A percentile compares a stretch with the other conserved stretches of the same genome.
Conservation (phyloP, 1,140 invertebrate species). For the Pissodes strobi region DNA sequence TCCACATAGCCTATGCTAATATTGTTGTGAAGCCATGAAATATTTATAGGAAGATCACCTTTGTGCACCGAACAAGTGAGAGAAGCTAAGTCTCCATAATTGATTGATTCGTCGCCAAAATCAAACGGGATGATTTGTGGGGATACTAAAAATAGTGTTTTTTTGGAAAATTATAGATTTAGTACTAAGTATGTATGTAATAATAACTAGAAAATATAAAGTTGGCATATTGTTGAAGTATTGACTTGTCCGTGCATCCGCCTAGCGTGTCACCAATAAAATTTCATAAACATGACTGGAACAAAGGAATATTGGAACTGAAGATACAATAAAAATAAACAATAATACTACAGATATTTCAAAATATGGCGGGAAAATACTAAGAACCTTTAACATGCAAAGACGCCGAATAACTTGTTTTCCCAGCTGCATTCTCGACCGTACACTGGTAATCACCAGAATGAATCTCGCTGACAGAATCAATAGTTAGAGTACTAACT, state of each 20-base stretch:
- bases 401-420: constrained; percentile 55
- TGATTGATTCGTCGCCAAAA: constrained; percentile 75
- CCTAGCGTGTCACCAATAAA: too few relatives aligned
- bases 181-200: neutral
- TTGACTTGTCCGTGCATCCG: too few relatives aligned
- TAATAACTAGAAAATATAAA: neutral
- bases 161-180: constrained; percentile 51
- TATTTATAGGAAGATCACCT: constrained; percentile 69
- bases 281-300: too few relatives aligned
- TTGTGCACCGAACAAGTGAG: constrained; percentile 77
- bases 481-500: constrained; percentile 64
- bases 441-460: constrained; percentile 65
- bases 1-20: constrained; percentile 53
- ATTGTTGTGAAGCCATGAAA: constrained; percentile 66
- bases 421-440: constrained; percentile 61
- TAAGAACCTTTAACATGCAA: constrained; percentile 65
- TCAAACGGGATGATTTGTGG: constrained; percentile 77
- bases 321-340: neutral
- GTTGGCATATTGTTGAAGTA: neutral
- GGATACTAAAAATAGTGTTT: constrained; percentile 57
- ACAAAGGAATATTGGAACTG: constrained; percentile 13
- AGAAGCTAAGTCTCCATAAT: constrained; percentile 78
- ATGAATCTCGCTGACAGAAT: constrained; percentile 60
- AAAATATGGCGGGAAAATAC: constrained; percentile 48
- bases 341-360: neutral